Base-by-base conservation (phyloP, 2,888 invertebrate species). In the Hyalella azteca region DNA sequence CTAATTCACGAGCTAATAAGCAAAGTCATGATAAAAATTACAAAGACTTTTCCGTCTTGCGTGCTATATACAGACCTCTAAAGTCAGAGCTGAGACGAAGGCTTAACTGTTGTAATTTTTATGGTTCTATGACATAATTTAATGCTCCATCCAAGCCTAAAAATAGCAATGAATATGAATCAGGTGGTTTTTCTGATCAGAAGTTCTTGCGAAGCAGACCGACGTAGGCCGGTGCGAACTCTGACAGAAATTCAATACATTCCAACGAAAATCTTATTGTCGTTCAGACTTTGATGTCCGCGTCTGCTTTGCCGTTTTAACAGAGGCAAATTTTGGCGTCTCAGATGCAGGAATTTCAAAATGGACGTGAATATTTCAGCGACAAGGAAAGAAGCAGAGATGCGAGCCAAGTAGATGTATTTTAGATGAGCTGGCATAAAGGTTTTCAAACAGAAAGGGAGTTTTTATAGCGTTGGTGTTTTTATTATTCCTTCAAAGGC, bases 161-260 rank as follows among this genome's bases (percentile, higher is more conserved):
- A 60, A 60, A 60, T 60, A 60, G 60, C 60, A 60, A 60, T 60
- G 60, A 60, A 60, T 60, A 60, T 60, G 60, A 60, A 60, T 60
- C 36, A 60, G 60, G 60, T 5, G 36, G 19, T 60, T 60, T 59
- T 60, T 60, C 36, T 36, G 5, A 60, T 60, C 60, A 29, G 29
- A 3, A 60, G 19, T 60, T 60, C 36, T 60, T 5, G 60, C n/a
- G 36, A 60, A 29, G 29, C 54, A 36, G 60, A 15, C 29, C 36
- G n/a, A n/a, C n/a, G n/a, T n/a, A n/a, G 60, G 60, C 60, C 1
- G 22, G 15, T 29, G 5, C 29, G 60, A 60, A 32, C 36, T 60
- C 36, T 60, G 60, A 32, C 60, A 60, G 60, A 60, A 60, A 32
- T 60, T 60, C 60, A 60, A 60, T 60, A 36, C 60, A 60, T 60